Percentiles rank a stretch among this genome's conserved stretches.
phyloP scores from a whole-genome alignment of 2,113 vertebrate species.

The Microcebus murinus region DNA sequence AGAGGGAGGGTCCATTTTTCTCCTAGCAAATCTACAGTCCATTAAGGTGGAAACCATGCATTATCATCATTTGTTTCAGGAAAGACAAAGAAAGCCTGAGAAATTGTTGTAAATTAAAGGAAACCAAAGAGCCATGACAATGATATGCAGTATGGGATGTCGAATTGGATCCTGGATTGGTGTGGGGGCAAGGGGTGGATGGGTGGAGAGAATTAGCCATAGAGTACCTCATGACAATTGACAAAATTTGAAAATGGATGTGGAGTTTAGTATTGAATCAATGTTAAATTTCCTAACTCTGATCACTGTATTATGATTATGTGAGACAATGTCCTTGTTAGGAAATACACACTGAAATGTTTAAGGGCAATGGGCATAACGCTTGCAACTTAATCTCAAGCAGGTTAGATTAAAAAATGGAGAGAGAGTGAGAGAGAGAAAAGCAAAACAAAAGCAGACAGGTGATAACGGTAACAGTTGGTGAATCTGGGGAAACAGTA shows the following conservation, averaged over 20 bases:
- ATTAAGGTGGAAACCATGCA: background rate
- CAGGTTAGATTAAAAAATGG: background rate
- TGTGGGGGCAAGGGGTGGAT: rapidly evolving
- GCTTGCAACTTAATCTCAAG: background rate
- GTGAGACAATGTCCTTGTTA: background rate
- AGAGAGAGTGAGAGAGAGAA: too few relatives aligned
- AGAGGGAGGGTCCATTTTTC: background rate
- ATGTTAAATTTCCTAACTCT: background rate
- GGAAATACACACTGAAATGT: background rate
- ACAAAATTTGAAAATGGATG: background rate
- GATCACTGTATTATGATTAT: background rate
- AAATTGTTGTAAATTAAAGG: background rate
- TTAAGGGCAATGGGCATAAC: background rate
- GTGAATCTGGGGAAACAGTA: background rate
- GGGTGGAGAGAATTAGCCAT: background rate
- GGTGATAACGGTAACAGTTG: background rate
- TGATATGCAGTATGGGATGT: background rate
- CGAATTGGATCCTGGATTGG: background rate
- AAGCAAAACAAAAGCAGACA: too few relatives aligned
- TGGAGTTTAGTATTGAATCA: background rate
- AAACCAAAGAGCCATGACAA: background rate
- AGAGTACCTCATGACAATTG: background rate
- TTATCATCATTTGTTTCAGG: background rate
- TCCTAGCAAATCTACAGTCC: background rate
- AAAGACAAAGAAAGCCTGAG: background rate